A percentile compares a stretch with the other conserved stretches of the same genome.
phyloP scores from a whole-genome alignment of 2,888 invertebrate species.

The Dasysyrphus albostriatus region DNA sequence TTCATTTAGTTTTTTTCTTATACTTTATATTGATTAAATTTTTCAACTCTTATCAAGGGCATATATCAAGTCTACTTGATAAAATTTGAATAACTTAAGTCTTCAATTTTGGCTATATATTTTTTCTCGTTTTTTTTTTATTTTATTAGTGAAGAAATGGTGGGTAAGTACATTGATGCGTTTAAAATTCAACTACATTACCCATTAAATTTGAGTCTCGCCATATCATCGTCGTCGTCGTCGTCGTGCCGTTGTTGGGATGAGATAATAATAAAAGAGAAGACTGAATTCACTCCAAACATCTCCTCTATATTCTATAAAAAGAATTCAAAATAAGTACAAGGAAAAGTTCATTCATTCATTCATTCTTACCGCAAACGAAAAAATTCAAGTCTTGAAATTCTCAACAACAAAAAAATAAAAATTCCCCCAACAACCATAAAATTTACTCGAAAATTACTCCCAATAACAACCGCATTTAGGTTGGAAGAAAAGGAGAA shows the following conservation, averaged over 20 bases:
- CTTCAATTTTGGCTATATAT: background rate
- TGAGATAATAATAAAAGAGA: background rate
- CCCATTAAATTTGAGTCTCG: background rate
- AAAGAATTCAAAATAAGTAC: background rate
- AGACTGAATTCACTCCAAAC: background rate
- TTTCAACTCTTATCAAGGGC: background rate
- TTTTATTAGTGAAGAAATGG: background rate
- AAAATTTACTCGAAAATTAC: background rate
- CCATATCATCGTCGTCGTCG: background rate
- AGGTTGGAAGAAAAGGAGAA: constrained; percentile 41
- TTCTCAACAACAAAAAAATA: background rate
- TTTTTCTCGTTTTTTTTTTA: background rate
- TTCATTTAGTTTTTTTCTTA: background rate
- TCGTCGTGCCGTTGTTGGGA: background rate
- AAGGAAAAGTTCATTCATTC: background rate
- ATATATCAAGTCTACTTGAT: background rate
- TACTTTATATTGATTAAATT: background rate
- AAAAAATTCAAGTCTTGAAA: background rate
- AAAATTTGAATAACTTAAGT: background rate
- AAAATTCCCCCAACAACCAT: background rate
- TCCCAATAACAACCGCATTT: constrained; percentile 20
- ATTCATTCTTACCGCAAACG: background rate
- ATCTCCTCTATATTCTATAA: constrained; percentile 8
- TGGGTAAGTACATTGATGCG: background rate
- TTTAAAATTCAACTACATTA: background rate